Conservation (phyloP, 2,113 vertebrate genomes). For the Azemiops feae region DNA sequence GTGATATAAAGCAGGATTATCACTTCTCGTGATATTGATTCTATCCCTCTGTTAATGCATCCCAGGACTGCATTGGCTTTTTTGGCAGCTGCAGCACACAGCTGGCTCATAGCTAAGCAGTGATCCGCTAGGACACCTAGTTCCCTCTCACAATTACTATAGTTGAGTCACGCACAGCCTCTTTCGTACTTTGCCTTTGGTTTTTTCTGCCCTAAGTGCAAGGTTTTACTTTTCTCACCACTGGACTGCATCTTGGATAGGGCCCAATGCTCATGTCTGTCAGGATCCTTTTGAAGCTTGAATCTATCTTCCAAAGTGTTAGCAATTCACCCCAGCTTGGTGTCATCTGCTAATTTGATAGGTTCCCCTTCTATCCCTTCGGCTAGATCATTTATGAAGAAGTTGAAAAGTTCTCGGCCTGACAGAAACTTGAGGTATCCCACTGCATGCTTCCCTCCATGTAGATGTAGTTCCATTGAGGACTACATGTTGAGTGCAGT, state of each 20-base stretch:
- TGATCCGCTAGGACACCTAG: not conserved
- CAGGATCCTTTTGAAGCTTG: not conserved
- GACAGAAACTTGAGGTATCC: not conserved
- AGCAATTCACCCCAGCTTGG: not conserved
- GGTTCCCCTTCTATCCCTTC: not conserved
- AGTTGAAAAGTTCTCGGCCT: not conserved
- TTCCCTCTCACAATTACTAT: not conserved
- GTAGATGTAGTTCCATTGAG: not conserved
- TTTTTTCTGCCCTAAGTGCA: not conserved
- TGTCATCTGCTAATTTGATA: not conserved
- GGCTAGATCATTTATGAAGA: not conserved
- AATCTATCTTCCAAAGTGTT: not conserved
- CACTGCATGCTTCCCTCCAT: not conserved
- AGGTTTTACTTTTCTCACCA: not conserved
- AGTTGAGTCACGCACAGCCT: not conserved
- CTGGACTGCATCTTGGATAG: not conserved
- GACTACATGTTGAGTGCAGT: not conserved
- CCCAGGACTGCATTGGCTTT: not conserved
- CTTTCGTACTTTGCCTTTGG: not conserved
- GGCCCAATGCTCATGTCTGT: not conserved
- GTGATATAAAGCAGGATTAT: not conserved
- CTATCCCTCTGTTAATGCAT: not conserved
- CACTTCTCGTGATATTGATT: not conserved
- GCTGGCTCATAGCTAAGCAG: not conserved
- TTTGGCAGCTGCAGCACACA: not conserved